phyloP scores from a whole-genome alignment of 53 echinoderm and acorn worm species.

The Mesocentrotus franciscanus region DNA sequence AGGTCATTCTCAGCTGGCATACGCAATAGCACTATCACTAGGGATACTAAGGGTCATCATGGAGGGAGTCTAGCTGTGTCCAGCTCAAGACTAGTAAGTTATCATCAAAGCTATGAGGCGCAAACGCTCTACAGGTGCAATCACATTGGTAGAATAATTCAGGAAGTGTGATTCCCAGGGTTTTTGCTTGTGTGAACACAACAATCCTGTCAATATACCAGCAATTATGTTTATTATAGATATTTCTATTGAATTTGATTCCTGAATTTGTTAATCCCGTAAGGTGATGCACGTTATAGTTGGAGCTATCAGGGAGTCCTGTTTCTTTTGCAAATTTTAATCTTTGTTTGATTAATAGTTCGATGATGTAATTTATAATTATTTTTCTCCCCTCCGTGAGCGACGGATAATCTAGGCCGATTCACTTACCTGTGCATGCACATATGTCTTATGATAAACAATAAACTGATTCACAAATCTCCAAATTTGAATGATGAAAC shows the following conservation, averaged over 20 bases:
- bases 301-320: neutral
- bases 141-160: too few species aligned
- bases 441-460: too few species aligned
- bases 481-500: too few species aligned
- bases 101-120: neutral
- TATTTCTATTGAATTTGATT: too few species aligned
- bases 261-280: too few species aligned
- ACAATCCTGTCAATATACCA: too few species aligned
- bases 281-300: too few species aligned
- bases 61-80: conserved; percentile 83
- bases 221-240: too few species aligned
- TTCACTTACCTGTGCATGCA: neutral
- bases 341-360: neutral
- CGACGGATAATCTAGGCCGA: neutral
- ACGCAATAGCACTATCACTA: conserved; percentile 85
- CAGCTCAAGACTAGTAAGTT: conserved; percentile 91
- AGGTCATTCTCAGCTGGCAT: conserved; percentile 94
- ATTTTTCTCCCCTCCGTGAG: neutral
- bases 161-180: too few species aligned
- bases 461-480: too few species aligned
- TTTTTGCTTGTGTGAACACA: too few species aligned
- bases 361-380: neutral
- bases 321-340: neutral
- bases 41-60: conserved; percentile 75
- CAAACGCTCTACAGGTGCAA: neutral